A percentile compares a stretch with the other conserved stretches of the same genome.
Evolutionary conservation across 1,140 invertebrate species (phyloP).

Genomic region (Octopus sinensis): DNA sequence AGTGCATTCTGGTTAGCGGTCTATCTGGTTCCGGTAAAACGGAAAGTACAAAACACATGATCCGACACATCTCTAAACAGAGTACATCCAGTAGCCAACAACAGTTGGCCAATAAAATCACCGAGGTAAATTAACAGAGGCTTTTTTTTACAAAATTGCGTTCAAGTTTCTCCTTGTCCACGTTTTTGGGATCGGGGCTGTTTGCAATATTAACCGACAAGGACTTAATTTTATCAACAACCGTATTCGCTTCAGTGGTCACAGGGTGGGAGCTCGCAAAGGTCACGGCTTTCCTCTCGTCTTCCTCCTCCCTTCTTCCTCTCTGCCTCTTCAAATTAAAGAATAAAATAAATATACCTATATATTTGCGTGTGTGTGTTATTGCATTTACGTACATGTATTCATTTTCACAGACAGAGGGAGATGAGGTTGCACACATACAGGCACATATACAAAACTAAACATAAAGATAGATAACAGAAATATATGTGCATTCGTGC

Average conservation of each 20-base stretch:
- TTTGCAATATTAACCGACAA: not conserved
- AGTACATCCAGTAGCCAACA: conserved; percentile 24
- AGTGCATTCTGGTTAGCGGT: conserved; percentile 66
- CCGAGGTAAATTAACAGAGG: conserved; percentile 16
- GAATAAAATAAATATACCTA: too few species aligned
- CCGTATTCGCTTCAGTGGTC: not conserved
- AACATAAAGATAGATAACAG: too few species aligned
- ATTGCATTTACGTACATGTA: too few species aligned
- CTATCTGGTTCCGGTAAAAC: conserved; percentile 99
- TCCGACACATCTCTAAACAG: conserved; percentile 35
- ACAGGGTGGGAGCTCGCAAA: not conserved
- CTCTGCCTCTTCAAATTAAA: too few species aligned
- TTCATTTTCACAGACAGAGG: too few species aligned
- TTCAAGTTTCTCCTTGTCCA: not conserved
- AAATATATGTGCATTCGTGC: too few species aligned
- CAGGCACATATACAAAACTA: too few species aligned
- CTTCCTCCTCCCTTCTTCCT: too few species aligned
- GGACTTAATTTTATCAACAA: not conserved
- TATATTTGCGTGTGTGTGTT: too few species aligned
- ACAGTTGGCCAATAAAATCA: conserved; percentile 23
- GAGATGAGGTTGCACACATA: too few species aligned
- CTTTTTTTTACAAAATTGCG: not conserved
- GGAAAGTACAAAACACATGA: conserved; percentile 67
- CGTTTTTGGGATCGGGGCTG: not conserved
- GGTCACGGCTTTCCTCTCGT: not conserved